A percentile compares a stretch with the other conserved stretches of the same genome.
These are phyloP conservation scores for Proctacanthus coquilletti DNA, from an alignment of 1,140 invertebrate species.

Conservation along the genomic window DNA sequence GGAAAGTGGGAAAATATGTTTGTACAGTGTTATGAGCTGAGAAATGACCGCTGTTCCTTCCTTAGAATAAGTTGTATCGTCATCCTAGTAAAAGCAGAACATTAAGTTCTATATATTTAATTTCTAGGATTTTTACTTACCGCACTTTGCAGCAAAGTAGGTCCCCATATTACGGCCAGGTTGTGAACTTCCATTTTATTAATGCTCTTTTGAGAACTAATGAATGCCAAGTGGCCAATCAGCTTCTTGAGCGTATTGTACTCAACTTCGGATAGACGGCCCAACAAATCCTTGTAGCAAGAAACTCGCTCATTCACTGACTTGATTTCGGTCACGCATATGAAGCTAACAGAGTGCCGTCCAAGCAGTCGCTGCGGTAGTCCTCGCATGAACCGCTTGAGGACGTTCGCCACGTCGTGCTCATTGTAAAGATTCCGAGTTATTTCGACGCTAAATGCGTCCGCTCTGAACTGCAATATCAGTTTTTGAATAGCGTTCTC, in stretches of 20 bases:
- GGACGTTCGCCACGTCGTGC: constrained; percentile 69
- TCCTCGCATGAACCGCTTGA: constrained; percentile 72
- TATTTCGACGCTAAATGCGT: constrained; percentile 71
- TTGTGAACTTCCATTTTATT: constrained; percentile 70
- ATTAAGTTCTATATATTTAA: not conserved
- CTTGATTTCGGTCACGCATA: constrained; percentile 34
- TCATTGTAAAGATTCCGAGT: constrained; percentile 55
- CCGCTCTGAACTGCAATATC: constrained; percentile 54
- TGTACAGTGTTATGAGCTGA: constrained; percentile 46
- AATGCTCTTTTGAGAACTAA: constrained; percentile 52
- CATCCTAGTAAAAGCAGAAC: constrained; percentile 9
- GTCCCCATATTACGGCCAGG: constrained; percentile 70
- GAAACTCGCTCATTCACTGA: constrained; percentile 35
- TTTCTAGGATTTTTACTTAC: constrained; percentile 20
- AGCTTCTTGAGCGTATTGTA: constrained; percentile 56
- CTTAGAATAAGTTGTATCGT: constrained; percentile 39
- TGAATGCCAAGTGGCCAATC: constrained; percentile 62
- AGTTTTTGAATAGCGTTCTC: constrained; percentile 58
- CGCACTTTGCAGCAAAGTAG: constrained; percentile 60
- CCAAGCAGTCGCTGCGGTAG: constrained; percentile 54
- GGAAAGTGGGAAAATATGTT: constrained; percentile 35
- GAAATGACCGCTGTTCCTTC: constrained; percentile 48
- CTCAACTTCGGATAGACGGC: constrained; percentile 47
- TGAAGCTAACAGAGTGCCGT: constrained; percentile 32
- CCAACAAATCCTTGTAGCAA: constrained; percentile 45